Base-by-base conservation (phyloP, 92 coral and sea anemone genomes). In the Phymanthus crucifer region DNA sequence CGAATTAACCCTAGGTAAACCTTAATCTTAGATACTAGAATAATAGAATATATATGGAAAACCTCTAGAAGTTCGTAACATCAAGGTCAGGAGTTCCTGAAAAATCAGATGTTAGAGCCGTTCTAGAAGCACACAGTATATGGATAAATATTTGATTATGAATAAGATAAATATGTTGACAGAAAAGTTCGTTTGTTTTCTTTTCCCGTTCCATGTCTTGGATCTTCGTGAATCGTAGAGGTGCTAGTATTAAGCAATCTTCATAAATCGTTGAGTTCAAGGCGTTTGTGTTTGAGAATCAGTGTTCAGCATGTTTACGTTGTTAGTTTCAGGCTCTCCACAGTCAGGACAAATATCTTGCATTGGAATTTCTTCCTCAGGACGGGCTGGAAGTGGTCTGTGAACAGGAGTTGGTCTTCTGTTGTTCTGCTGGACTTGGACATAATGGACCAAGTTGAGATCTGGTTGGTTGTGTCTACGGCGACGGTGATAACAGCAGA, bases 401-500 rank as follows among this genome's bases (percentile, higher is more conserved):
- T n/a, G 5, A 9, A n/a, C n/a, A n/a, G n/a, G 27, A 5, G 4
- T 19, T 1, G 9, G 33, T 2, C 31, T 4, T 4, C 12, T 11
- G 67, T 23, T 26, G 24, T 32, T 11, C 32, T 61, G 4, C 3
- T 19, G 64, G 23, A 7, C 10, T 1, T 61, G 33, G 7, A 74
- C 78, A 46, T 74, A 74, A n/a, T 74, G 66, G 10, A 74, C 66
- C 19, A 74, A 34, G 35, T 48, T 40, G 4, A 50, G 65, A 38
- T 74, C 38, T 8, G 61, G 78, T 32, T 74, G 78, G 13, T 33
- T 6, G 26, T 50, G 38, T 72, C 31, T 40, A 11, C 32, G 21
- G 35, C 72, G 66, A 48, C 31, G 61, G 21, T 58, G 72, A 21
- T 38, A 35, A 66, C 81, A 61, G 47, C 71, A 61, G 23, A 77